Conservation (phyloP, 2,797 vertebrate species). For the Chelidonichthys spinosus region DNA sequence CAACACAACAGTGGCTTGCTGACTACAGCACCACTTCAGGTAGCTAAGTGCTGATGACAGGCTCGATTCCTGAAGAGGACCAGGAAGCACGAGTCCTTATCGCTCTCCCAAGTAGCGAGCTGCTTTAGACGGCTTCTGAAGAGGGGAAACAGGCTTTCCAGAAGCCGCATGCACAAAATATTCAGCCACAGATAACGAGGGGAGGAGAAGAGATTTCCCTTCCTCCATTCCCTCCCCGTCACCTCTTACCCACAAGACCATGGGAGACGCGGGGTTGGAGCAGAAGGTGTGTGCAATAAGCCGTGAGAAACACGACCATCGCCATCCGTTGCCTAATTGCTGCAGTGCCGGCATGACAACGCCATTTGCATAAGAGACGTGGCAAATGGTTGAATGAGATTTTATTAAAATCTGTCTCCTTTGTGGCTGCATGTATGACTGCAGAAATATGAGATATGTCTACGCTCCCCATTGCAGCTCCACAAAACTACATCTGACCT, state of each 20-base stretch:
- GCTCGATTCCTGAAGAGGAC: conserved; percentile 41
- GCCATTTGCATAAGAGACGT: conserved; percentile 48
- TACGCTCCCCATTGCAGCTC: conserved; percentile 1
- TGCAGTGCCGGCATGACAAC: conserved; percentile 27
- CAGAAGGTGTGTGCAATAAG: conserved; percentile 55
- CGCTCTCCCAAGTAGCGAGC: conserved; percentile 70
- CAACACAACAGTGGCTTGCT: conserved; percentile 21
- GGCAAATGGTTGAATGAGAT: conserved; percentile 34
- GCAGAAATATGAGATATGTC: conserved; percentile 13
- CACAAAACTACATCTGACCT: conserved; percentile 32
- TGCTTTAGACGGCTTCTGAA: conserved; percentile 62
- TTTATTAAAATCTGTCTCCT: conserved; percentile 46
- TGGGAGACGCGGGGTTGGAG: conserved; percentile 24
- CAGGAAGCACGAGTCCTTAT: conserved; percentile 62
- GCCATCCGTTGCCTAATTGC: conserved; percentile 60
- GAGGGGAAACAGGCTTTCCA: conserved; percentile 51
- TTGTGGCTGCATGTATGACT: conserved; percentile 20
- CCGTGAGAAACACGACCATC: conserved; percentile 46
- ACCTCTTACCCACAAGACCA: conserved; percentile 41
- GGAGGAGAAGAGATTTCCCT: conserved; percentile 39
- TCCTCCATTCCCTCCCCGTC: conserved; percentile 24
- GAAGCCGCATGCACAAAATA: conserved; percentile 54
- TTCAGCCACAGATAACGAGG: conserved; percentile 58
- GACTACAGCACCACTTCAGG: conserved; percentile 35
- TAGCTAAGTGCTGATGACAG: conserved; percentile 59